Evolutionary conservation across 2,797 vertebrate genomes (phyloP), one percentile per base, ranked within the genome.

Genomic region (Melanotaenia maccullochi): DNA sequence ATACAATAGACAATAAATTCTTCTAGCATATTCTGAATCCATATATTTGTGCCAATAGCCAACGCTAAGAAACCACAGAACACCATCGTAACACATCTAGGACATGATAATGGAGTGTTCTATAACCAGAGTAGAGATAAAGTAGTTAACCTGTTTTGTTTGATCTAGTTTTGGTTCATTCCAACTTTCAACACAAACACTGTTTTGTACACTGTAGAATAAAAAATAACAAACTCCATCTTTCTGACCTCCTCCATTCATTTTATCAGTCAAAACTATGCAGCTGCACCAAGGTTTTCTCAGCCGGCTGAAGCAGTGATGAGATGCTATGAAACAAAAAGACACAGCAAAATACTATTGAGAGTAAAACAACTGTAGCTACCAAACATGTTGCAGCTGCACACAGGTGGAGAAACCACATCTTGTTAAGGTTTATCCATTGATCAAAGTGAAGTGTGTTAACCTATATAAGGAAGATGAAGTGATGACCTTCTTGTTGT

Each of bases 261-360:
- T 62, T 40, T 69, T 24, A 76, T 78, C 68, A 68, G 66, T 73
- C 68, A 65, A 67, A 80, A 65, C 62, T 73, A 65, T 75, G 79
- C 83, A 84, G 71, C 72, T 71, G 76, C 85, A 73, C 40, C 28
- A 32, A 52, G 44, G 55, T 75, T 89, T 86, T 92, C 89, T 88
- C 86, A 80, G 67, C 71, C 74, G 35, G 16, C 9, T 81, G 86
- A 90, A 73, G 79, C 69, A 63, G 52, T 60, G 32, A 13, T 33
- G 57, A 76, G 85, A 89, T 73, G 64, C 71, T 80, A 64, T 5
- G 77, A 77, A 72, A 42, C 3, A 68, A 78, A 76, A 79, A 72
- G 55, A 60, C 14, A 22, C 5, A 52, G 28, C n/a, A 52, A 51
- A 22, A 30, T 24, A 18, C 7, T 12, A 20, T 9, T 20, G 28